These are phyloP conservation scores for Paratrypauchen microcephalus DNA, from an alignment of 2,797 vertebrate genomes.

Conservation along the genomic window DNA sequence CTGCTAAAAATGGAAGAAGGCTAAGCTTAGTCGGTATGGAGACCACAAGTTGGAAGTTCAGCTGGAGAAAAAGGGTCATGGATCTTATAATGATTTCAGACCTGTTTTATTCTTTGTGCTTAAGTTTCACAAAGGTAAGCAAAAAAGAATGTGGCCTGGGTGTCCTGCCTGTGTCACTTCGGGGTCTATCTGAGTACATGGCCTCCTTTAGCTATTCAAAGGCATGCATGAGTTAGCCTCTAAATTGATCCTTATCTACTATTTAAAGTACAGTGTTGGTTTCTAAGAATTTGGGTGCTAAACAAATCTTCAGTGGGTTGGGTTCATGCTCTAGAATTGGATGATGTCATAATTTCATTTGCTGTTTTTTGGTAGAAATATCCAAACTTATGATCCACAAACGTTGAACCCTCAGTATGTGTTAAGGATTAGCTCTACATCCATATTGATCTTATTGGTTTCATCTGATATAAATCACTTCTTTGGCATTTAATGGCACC, in stretches of 20 bases:
- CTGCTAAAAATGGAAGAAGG: constrained; percentile 27
- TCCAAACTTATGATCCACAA: too few species aligned
- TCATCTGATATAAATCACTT: too few species aligned
- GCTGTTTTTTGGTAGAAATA: too few species aligned
- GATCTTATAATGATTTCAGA: constrained; percentile 26
- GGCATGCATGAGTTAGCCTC: background rate
- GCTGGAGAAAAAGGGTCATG: constrained; percentile 8
- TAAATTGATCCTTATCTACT: background rate
- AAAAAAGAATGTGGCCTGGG: background rate
- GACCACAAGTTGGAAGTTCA: constrained; percentile 37
- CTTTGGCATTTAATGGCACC: too few species aligned
- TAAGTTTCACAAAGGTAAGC: background rate
- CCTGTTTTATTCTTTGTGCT: constrained; percentile 18
- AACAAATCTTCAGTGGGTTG: too few species aligned
- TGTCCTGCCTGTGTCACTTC: background rate
- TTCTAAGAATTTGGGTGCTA: background rate
- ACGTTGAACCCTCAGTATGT: too few species aligned
- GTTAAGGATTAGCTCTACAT: too few species aligned
- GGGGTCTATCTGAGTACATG: background rate
- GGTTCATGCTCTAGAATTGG: too few species aligned
- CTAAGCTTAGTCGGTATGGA: constrained; percentile 29
- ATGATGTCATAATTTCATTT: too few species aligned
- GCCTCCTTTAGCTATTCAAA: background rate
- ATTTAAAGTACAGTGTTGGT: background rate
- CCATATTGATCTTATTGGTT: too few species aligned